Percentiles rank a stretch among this genome's conserved stretches.
These are phyloP conservation scores for Tetragonula carbonaria DNA, from an alignment of 2,888 invertebrate genomes.

Conservation along the genomic window DNA sequence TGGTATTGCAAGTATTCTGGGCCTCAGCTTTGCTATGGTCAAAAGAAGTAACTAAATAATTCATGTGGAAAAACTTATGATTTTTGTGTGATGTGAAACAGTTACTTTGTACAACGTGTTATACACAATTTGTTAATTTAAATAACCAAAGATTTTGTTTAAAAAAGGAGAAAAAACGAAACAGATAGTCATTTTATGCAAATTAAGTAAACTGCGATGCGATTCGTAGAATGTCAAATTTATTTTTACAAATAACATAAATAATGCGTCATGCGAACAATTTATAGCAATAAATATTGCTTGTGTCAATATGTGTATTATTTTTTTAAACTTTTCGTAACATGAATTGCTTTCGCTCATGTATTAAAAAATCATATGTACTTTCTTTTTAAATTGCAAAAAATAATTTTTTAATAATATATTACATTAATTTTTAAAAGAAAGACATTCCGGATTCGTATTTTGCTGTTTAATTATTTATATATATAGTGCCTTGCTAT, in stretches of 20 bases:
- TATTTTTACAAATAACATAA: slow-evolving; percentile 15
- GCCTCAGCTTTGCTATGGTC: slow-evolving; percentile 92
- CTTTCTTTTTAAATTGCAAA: slow-evolving; percentile 20
- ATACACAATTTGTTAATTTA: slow-evolving; percentile 31
- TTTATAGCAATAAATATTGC: slow-evolving; percentile 12
- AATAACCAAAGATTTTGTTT: slow-evolving; percentile 18
- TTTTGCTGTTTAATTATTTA: background rate
- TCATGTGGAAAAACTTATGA: slow-evolving; percentile 29
- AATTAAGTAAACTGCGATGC: slow-evolving; percentile 19
- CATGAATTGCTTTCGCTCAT: slow-evolving; percentile 10
- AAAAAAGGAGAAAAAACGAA: background rate
- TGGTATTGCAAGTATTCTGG: slow-evolving; percentile 92
- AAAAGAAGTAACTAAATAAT: slow-evolving; percentile 79
- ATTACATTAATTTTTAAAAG: slow-evolving; percentile 20
- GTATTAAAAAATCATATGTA: slow-evolving; percentile 42
- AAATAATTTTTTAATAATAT: slow-evolving; percentile 27
- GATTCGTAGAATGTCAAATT: slow-evolving; percentile 28
- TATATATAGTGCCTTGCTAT: background rate
- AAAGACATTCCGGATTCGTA: slow-evolving; percentile 50
- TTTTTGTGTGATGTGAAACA: slow-evolving; percentile 57
- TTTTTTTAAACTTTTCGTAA: slow-evolving; percentile 30
- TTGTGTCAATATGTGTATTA: slow-evolving; percentile 22
- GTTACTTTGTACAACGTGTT: slow-evolving; percentile 44
- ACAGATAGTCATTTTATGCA: slow-evolving; percentile 11
- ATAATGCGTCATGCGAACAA: slow-evolving; percentile 3